Percentiles rank a stretch among this genome's conserved stretches.
Evolutionary conservation across 2,797 vertebrate genomes (phyloP).

Genomic region (Sardinella longiceps): DNA sequence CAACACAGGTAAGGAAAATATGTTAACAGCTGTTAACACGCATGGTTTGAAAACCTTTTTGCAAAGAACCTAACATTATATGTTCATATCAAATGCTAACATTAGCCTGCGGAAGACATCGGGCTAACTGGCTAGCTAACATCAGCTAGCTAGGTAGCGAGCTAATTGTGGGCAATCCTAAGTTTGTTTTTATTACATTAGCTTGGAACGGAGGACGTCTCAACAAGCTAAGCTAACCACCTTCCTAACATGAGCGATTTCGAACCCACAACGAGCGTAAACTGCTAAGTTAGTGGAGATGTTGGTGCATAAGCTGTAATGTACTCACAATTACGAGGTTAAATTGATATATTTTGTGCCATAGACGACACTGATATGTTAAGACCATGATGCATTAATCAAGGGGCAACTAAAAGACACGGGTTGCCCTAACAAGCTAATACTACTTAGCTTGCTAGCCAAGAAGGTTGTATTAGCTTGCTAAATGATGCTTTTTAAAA

Average conservation of each 20-base stretch:
- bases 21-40: neutral
- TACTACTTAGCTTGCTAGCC: conserved; percentile 3
- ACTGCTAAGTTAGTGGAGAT: neutral
- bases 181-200: conserved; percentile 19
- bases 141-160: neutral
- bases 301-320: no score
- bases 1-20: conserved; percentile 77
- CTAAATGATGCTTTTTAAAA: neutral
- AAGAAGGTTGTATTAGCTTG: neutral
- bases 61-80: neutral
- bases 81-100: neutral
- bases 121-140: conserved; percentile 9
- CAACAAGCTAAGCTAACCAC: neutral
- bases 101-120: neutral
- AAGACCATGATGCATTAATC: neutral
- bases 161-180: neutral
- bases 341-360: no score
- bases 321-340: no score
- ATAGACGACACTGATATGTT: neutral
- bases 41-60: neutral
- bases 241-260: neutral
- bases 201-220: neutral
- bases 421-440: conserved; percentile 5
- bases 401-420: neutral
- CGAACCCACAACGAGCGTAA: neutral